A percentile compares a stretch with the other conserved stretches of the same genome.
These are phyloP conservation scores for Enteromius thamalakanensis DNA, from an alignment of 2,797 vertebrate species.

Conservation along the genomic window DNA sequence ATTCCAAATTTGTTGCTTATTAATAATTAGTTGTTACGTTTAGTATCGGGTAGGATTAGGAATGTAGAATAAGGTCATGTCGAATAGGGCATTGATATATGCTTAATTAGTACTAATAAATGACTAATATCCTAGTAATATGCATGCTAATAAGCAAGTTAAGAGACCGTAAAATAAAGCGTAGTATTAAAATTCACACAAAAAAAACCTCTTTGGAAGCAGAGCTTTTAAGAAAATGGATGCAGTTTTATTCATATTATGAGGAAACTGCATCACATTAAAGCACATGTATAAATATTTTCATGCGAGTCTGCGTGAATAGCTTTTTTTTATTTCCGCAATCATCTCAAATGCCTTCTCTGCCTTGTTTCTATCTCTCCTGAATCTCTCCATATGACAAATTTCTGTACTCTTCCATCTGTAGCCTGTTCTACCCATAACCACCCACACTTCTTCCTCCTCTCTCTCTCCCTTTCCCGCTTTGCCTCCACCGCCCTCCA, in stretches of 20 bases:
- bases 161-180: no score
- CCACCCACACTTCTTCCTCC: constrained; percentile 41
- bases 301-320: neutral
- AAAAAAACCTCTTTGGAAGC: neutral
- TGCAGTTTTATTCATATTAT: neutral
- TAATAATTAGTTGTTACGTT: no score
- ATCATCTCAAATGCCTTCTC: neutral
- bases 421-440: constrained; percentile 46
- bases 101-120: no score
- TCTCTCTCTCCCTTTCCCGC: constrained; percentile 16
- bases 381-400: constrained; percentile 86
- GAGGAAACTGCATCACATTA: neutral
- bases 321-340: neutral
- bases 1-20: no score
- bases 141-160: no score
- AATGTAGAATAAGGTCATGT: no score
- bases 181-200: no score
- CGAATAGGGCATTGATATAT: no score
- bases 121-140: no score
- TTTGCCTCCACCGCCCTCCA: constrained; percentile 25
- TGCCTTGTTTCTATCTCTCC: constrained; percentile 7
- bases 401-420: constrained; percentile 93
- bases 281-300: no score
- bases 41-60: no score
- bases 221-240: constrained; percentile 9